Percentiles rank a stretch among this genome's conserved stretches.
Evolutionary conservation across 2,797 vertebrate species (phyloP).

Genomic region (Selene dorsalis): DNA sequence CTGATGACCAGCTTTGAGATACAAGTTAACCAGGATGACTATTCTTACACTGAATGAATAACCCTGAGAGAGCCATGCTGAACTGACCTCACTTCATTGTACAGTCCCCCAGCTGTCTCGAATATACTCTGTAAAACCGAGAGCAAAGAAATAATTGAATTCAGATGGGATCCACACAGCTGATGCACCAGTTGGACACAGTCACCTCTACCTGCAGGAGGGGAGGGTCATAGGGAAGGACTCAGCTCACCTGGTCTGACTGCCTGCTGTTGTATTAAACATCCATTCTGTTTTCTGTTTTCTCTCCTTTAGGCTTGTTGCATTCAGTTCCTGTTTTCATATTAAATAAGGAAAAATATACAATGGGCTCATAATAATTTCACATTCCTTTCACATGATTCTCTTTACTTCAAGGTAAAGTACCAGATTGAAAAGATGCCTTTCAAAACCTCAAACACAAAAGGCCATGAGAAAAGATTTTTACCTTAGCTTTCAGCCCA

Average conservation of each 20-base stretch:
- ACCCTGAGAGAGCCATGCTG: background rate
- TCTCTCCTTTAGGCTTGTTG: background rate
- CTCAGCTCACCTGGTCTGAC: background rate
- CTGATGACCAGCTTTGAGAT: background rate
- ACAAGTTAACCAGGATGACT: background rate
- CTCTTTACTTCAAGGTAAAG: background rate
- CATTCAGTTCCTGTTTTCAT: background rate
- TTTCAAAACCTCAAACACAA: slow-evolving; percentile 2
- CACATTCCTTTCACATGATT: background rate
- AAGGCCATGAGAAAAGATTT: background rate
- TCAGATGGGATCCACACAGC: background rate
- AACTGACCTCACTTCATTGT: background rate
- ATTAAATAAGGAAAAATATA: slow-evolving; percentile 6
- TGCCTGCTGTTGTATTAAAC: background rate
- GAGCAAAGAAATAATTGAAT: background rate
- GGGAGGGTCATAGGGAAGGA: background rate
- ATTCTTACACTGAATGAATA: background rate
- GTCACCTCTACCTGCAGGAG: background rate
- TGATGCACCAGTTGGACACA: background rate
- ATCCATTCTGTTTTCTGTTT: background rate
- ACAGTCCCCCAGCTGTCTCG: background rate
- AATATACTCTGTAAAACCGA: background rate
- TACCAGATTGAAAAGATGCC: background rate
- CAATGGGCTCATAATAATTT: background rate
- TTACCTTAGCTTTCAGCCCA: background rate